phyloP scores from a whole-genome alignment of 2,797 vertebrate species.

The Sebastes taczanowskii region DNA sequence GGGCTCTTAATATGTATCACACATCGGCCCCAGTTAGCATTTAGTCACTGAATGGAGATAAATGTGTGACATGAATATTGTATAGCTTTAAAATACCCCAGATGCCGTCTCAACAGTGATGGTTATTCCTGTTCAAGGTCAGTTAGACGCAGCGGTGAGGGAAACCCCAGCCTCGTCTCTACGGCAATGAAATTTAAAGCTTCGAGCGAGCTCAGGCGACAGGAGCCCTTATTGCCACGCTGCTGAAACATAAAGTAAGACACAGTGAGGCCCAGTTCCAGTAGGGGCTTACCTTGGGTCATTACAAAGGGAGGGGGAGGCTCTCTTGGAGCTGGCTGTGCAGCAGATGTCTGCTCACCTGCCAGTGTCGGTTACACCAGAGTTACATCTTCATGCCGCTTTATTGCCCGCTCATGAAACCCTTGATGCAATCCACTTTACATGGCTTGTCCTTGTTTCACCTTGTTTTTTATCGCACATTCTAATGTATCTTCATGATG shows the following conservation, averaged over 20 bases:
- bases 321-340: constrained; percentile 4
- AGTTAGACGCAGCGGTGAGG: neutral
- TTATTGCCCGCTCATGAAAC: constrained; percentile 58
- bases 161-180: neutral
- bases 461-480: constrained; percentile 29
- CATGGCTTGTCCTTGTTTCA: constrained; percentile 58
- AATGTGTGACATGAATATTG: constrained; percentile 67
- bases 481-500: constrained; percentile 6
- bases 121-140: constrained; percentile 54
- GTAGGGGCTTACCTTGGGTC: neutral
- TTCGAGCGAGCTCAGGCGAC: constrained; percentile 6
- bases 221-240: neutral
- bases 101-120: constrained; percentile 4
- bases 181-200: neutral
- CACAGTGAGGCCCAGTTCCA: neutral
- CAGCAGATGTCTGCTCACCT: constrained; percentile 63
- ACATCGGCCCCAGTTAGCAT: constrained; percentile 27
- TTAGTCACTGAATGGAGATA: constrained; percentile 54
- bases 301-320: neutral
- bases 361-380: constrained; percentile 57
- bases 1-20: constrained; percentile 54
- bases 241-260: constrained; percentile 19
- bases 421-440: constrained; percentile 47
- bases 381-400: constrained; percentile 63
- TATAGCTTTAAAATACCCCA: constrained; percentile 43